Conservation (phyloP, 2,113 vertebrate genomes). For the Ceyx margarethae region DNA sequence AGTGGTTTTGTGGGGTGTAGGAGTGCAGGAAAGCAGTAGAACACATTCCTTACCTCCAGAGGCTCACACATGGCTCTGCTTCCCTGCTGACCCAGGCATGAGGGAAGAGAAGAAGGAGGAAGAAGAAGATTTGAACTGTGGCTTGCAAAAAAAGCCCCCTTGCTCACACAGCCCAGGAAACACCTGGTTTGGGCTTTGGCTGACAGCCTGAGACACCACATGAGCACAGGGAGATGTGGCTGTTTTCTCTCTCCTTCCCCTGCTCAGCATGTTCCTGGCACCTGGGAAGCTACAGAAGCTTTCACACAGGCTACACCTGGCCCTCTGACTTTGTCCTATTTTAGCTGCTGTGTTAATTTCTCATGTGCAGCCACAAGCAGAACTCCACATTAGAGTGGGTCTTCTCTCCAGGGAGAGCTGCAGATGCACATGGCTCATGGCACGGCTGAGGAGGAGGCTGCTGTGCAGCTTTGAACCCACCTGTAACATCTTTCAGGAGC, state of each 20-base stretch:
- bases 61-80: neutral
- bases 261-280: neutral
- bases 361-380: neutral
- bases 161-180: neutral
- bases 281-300: neutral
- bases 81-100: accelerated
- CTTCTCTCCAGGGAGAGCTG: neutral
- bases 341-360: neutral
- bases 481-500: neutral
- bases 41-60: neutral
- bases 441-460: neutral
- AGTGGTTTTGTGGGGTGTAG: neutral
- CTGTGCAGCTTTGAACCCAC: neutral
- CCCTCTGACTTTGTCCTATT: neutral
- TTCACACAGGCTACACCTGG: neutral
- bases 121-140: neutral
- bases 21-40: neutral
- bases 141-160: neutral
- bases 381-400: neutral
- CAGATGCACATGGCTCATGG: neutral
- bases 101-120: neutral
- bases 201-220: accelerated
- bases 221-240: accelerated
- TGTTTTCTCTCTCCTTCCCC: neutral
- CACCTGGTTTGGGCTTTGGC: neutral